Conservation (phyloP, 64 coral and sea anemone genomes). For the Montipora foliosa region DNA sequence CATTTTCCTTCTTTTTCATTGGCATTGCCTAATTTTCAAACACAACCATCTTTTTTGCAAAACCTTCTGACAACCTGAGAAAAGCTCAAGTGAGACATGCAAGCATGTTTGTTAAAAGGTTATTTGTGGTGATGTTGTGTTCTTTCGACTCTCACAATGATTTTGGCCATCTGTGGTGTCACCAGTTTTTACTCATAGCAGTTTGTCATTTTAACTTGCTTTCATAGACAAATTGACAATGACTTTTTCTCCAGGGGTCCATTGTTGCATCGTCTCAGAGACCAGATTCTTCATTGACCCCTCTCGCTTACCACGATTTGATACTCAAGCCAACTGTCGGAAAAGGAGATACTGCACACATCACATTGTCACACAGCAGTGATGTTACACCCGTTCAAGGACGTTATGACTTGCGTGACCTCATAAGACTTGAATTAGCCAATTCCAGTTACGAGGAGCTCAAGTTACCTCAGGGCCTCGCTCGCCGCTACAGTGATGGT, state of each 20-base stretch:
- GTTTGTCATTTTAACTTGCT: too few species aligned
- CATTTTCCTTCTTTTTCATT: too few species aligned
- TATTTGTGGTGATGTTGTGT: too few species aligned
- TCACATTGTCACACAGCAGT: conserved; percentile 4
- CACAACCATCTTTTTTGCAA: too few species aligned
- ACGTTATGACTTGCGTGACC: conserved; percentile 20
- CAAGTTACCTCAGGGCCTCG: neutral
- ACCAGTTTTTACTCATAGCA: neutral
- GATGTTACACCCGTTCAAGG: conserved; percentile 46
- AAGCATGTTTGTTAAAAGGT: too few species aligned
- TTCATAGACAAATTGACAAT: too few species aligned
- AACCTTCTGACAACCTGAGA: too few species aligned
- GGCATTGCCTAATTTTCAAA: too few species aligned
- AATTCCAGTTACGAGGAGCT: neutral
- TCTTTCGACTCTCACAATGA: too few species aligned
- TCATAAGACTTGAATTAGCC: conserved; percentile 29
- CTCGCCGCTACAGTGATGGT: conserved; percentile 15
- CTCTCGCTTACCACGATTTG: neutral
- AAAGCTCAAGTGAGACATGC: too few species aligned
- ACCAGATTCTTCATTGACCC: neutral
- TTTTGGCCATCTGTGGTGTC: neutral
- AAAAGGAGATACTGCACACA: conserved; percentile 39
- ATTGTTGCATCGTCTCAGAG: neutral
- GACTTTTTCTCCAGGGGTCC: neutral
- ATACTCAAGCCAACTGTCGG: conserved; percentile 10